Conservation (phyloP, 1,140 invertebrate species). For the Oryctes rhinoceros region DNA sequence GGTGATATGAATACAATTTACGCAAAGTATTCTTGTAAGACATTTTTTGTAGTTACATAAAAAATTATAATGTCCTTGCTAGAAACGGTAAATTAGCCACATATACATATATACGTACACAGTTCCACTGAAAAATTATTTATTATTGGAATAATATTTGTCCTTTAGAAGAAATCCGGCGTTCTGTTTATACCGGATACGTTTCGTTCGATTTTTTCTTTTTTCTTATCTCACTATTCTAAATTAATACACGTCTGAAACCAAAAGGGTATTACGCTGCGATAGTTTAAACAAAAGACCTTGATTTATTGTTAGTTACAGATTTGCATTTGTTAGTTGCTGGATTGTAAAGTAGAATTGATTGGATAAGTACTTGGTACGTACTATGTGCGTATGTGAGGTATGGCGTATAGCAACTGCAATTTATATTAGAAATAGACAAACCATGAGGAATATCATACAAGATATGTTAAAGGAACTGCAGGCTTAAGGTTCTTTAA, state of each 20-base stretch:
- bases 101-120: not conserved
- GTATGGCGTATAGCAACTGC: not conserved
- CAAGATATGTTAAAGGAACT: too few species aligned
- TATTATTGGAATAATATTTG: not conserved
- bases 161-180: not conserved
- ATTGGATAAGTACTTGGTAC: not conserved
- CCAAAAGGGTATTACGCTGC: not conserved
- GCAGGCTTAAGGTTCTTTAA: too few species aligned
- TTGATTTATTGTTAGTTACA: not conserved
- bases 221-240: not conserved
- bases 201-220: not conserved
- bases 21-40: too few species aligned
- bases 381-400: not conserved
- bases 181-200: not conserved
- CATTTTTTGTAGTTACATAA: too few species aligned
- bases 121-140: not conserved
- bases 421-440: too few species aligned
- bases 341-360: too few species aligned
- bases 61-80: too few species aligned
- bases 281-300: not conserved
- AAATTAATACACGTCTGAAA: not conserved
- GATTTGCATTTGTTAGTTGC: not conserved
- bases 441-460: too few species aligned
- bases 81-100: too few species aligned
- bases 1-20: too few species aligned